These are phyloP conservation scores for Hippocampus zosterae DNA, from an alignment of 2,113 vertebrate species.

Conservation along the genomic window DNA sequence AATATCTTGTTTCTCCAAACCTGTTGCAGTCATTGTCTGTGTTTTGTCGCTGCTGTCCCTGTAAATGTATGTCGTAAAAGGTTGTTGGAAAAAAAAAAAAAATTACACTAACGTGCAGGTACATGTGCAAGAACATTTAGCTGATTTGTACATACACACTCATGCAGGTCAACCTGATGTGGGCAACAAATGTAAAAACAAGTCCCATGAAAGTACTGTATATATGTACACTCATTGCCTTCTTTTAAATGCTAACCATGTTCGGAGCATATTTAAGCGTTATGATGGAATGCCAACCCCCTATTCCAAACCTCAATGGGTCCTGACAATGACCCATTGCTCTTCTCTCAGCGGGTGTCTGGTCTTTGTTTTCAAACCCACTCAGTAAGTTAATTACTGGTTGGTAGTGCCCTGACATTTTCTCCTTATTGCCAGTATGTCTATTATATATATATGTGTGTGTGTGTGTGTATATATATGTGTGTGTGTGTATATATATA, in stretches of 20 bases:
- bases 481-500: no score
- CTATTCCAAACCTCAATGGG: conserved; percentile 14
- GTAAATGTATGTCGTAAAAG: no score
- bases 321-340: conserved; percentile 17
- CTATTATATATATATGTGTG: no score
- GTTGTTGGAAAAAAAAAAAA: no score
- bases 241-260: not conserved
- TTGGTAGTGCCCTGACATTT: conserved; percentile 5
- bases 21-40: no score
- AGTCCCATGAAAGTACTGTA: not conserved
- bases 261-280: conserved; percentile 14
- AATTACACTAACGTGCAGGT: no score
- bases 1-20: no score
- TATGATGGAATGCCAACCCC: conserved; percentile 8
- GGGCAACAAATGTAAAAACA: not conserved
- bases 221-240: not conserved
- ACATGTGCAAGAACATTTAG: no score
- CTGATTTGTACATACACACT: not conserved
- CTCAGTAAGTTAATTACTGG: conserved; percentile 36
- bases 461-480: no score
- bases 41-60: no score
- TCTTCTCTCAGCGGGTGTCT: conserved; percentile 32
- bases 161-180: not conserved
- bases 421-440: no score
- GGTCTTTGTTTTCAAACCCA: conserved; percentile 23